Evolutionary conservation across 2,888 invertebrate genomes (phyloP).

Genomic region (Itoplectis maculator): DNA sequence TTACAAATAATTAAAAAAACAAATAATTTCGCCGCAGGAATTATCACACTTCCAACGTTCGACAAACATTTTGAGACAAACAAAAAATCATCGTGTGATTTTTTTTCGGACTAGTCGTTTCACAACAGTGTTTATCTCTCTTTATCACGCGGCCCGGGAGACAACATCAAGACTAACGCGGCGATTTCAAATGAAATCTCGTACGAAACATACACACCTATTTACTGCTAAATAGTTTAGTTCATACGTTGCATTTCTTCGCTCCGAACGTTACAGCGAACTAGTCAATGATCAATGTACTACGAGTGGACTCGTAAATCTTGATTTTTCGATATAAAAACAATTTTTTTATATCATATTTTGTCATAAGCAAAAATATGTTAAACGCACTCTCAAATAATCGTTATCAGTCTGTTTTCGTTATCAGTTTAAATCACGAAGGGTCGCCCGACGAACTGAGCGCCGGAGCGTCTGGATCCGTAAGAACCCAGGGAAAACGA

Average conservation of each 20-base stretch:
- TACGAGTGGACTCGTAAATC: constrained; percentile 9
- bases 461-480: background rate
- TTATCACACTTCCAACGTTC: constrained; percentile 13
- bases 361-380: too few relatives aligned
- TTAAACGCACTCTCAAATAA: too few relatives aligned
- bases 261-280: background rate
- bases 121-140: constrained; percentile 35
- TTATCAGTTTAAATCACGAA: constrained; percentile 8
- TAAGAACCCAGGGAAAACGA: too few relatives aligned
- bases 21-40: background rate
- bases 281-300: background rate
- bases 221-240: constrained; percentile 49
- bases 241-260: constrained; percentile 15
- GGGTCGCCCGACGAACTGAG: background rate
- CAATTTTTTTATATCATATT: background rate
- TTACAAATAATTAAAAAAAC: background rate
- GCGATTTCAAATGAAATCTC: background rate
- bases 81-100: constrained; percentile 1
- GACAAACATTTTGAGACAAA: background rate
- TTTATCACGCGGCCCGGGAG: constrained; percentile 6
- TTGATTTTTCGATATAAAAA: background rate
- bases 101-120: constrained; percentile 55
- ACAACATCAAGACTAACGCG: background rate
- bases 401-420: too few relatives aligned
- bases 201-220: constrained; percentile 44